Conservation (phyloP, 1,140 invertebrate genomes). For the Yoshiicerus persimilis region DNA sequence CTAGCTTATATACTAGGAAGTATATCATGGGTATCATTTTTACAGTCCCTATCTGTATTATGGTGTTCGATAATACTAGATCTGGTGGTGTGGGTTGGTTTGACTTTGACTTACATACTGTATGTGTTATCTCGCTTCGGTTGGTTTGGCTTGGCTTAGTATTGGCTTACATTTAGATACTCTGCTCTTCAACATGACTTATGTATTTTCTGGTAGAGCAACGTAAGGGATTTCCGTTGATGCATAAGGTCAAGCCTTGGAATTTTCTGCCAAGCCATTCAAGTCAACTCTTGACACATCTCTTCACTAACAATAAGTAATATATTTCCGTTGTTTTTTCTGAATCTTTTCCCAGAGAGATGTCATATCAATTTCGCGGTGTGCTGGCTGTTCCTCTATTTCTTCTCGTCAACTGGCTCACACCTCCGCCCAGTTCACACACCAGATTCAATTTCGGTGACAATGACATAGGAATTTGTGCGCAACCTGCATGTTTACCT, state of each 20-base stretch:
- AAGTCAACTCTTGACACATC: background rate
- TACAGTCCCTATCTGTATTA: background rate
- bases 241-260: background rate
- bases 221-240: background rate
- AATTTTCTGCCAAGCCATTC: background rate
- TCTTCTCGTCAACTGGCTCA: background rate
- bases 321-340: constrained; percentile 20
- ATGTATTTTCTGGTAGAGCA: background rate
- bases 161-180: background rate
- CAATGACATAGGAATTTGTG: background rate
- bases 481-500: background rate
- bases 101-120: background rate
- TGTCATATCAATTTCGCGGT: constrained; percentile 16
- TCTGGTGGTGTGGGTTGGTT: background rate
- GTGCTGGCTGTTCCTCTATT: background rate
- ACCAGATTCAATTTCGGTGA: constrained; percentile 1
- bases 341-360: constrained; percentile 9
- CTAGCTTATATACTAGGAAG: background rate
- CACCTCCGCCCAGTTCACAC: background rate
- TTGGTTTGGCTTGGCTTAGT: background rate
- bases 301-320: background rate
- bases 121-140: background rate
- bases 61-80: too few species aligned
- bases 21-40: background rate
- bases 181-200: constrained; percentile 1